Conservation (phyloP, 2,797 vertebrate species). For the Spea hammondii region DNA sequence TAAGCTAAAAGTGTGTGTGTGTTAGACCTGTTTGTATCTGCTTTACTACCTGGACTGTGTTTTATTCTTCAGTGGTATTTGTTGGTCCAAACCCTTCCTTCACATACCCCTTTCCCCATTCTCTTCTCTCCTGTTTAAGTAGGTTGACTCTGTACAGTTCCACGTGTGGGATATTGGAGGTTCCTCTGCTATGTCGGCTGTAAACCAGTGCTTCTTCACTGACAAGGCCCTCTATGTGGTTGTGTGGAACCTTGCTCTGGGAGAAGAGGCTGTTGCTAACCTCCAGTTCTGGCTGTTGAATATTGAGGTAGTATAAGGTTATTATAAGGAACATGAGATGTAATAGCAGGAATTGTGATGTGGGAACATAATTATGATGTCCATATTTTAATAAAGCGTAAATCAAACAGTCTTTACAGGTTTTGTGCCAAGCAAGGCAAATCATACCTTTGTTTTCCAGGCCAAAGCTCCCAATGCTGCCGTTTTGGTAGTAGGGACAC, state of each 20-base stretch:
- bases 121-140: constrained; percentile 63
- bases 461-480: constrained; percentile 90
- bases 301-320: constrained; percentile 82
- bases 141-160: constrained; percentile 87
- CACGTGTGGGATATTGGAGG: constrained; percentile 95
- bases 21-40: too few species aligned
- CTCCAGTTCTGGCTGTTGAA: constrained; percentile 96
- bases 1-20: too few species aligned
- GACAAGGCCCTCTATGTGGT: constrained; percentile 94
- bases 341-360: not conserved
- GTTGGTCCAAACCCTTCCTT: not conserved
- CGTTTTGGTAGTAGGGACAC: constrained; percentile 91
- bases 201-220: constrained; percentile 98
- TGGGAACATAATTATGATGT: too few species aligned
- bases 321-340: not conserved
- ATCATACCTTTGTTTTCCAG: constrained; percentile 62
- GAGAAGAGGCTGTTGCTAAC: constrained; percentile 90
- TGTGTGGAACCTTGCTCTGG: constrained; percentile 95
- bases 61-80: not conserved
- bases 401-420: too few species aligned
- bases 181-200: constrained; percentile 88
- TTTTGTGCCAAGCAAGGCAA: not conserved
- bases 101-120: not conserved
- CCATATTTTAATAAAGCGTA: too few species aligned
- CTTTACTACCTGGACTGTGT: not conserved